Evolutionary conservation across 2,113 vertebrate genomes (phyloP).

Genomic region (Brachyhypopomus occidentalis): DNA sequence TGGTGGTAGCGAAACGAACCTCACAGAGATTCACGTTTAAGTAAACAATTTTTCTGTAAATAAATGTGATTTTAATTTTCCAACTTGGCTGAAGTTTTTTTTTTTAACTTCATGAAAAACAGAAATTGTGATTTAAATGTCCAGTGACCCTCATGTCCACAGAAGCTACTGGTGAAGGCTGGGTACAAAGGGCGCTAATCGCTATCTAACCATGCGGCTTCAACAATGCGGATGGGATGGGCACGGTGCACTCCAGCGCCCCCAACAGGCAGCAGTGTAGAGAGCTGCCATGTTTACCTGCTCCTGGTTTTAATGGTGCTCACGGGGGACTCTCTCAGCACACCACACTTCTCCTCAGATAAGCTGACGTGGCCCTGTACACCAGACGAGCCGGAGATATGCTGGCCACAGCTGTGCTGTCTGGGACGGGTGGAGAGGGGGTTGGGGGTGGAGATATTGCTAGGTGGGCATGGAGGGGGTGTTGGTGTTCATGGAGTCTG

Average conservation of each 20-base stretch:
- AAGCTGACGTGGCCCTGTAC: slow-evolving; percentile 49
- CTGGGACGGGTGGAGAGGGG: slow-evolving; percentile 41
- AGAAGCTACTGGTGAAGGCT: neutral
- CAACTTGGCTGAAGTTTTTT: neutral
- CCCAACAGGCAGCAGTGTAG: neutral
- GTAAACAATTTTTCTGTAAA: neutral
- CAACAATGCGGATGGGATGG: neutral
- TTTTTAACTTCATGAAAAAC: neutral
- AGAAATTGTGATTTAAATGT: neutral
- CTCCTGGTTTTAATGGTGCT: slow-evolving; percentile 59
- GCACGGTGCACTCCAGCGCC: too few relatives aligned
- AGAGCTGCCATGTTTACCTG: slow-evolving; percentile 57
- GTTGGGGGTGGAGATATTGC: slow-evolving; percentile 27
- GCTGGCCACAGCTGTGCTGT: slow-evolving; percentile 38
- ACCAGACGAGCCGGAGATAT: slow-evolving; percentile 48
- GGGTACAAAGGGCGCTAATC: slow-evolving; percentile 20
- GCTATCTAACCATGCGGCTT: slow-evolving; percentile 22
- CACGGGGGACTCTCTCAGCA: slow-evolving; percentile 48
- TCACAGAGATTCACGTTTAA: neutral
- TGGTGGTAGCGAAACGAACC: neutral
- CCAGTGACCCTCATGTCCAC: neutral
- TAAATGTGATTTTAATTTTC: neutral
- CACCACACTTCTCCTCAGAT: slow-evolving; percentile 54
- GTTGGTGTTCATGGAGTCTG: slow-evolving; percentile 27
- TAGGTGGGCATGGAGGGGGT: slow-evolving; percentile 36